Percentiles rank a stretch among this genome's conserved stretches.
Evolutionary conservation across 2,888 invertebrate genomes (phyloP).

Genomic region (Amblyteles armatorius): DNA sequence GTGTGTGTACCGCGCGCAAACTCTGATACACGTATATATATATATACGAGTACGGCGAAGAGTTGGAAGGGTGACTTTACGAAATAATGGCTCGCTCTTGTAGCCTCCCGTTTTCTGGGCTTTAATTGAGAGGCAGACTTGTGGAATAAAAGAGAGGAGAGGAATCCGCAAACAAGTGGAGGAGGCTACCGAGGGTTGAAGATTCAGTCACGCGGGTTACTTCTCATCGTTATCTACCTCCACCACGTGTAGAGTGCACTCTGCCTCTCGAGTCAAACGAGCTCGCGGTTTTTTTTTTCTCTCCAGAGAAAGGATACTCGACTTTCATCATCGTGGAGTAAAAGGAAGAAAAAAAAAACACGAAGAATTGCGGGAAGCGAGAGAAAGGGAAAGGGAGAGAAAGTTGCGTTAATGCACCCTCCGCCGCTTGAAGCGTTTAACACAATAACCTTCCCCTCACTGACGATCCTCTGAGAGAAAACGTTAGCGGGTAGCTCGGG

Average conservation of each 20-base stretch:
- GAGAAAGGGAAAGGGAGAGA: slow-evolving; percentile 17
- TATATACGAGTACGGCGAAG: slow-evolving; percentile 19
- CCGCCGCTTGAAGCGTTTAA: slow-evolving; percentile 52
- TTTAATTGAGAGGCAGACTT: slow-evolving; percentile 59
- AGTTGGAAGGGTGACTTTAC: slow-evolving; percentile 63
- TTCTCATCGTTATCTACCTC: slow-evolving; percentile 24
- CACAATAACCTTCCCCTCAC: slow-evolving; percentile 53
- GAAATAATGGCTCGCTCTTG: slow-evolving; percentile 65
- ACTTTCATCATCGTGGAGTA: background rate
- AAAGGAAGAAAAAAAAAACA: background rate
- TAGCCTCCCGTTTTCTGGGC: slow-evolving; percentile 42
- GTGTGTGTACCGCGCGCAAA: background rate
- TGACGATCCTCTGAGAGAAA: slow-evolving; percentile 35
- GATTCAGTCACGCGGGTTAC: slow-evolving; percentile 1
- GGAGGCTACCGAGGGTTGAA: slow-evolving; percentile 17
- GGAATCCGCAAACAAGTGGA: background rate
- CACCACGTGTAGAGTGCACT: slow-evolving; percentile 9
- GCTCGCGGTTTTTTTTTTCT: background rate
- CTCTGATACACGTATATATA: background rate
- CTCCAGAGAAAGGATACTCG: slow-evolving; percentile 7
- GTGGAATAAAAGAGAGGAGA: slow-evolving; percentile 21
- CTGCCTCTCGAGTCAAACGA: background rate
- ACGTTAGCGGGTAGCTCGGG: slow-evolving; percentile 10
- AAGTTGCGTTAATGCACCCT: slow-evolving; percentile 53
- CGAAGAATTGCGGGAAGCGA: background rate